Base-by-base conservation (phyloP, 2,888 invertebrate genomes). In the Andrena bucephala region DNA sequence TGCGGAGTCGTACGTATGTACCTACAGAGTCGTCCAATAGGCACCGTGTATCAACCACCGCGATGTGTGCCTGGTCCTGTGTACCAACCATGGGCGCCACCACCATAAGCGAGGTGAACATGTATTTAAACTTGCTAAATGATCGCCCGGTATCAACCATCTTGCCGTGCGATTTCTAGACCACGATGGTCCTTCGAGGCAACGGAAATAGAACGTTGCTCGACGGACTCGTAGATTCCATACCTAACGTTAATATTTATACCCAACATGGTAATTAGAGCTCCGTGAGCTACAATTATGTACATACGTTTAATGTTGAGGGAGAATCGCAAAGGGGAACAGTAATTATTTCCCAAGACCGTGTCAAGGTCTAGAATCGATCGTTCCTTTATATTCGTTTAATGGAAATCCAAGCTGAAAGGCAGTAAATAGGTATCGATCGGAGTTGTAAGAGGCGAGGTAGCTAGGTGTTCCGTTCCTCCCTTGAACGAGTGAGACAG, bases 21-120 rank as follows among this genome's bases (percentile, higher is more conserved):
- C 83, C 84, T 78, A 88, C 73, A 87, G 85, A 83, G 81, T 78
- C 78, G 85, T 24, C 81, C 83, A 83, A 88, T 86, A 85, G 85
- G 83, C 84, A 84, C 66, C 79, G 84, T 79, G 83, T 84, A 83
- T 79, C 79, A 84, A 79, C 76, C 79, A 83, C 79, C 79, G 63
- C 68, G 75, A 54, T 83, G 70, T 76, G 59, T 54, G 70, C 74
- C 24, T 36, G 83, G 77, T 73, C 69, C 66, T 66, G 74, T 74
- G 60, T 65, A 83, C 57, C 70, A 60, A 20, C 83, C 84, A 84
- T 84, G 84, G 84, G 84, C 84, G 84, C 83, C 83, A 83, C 83
- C 83, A 83, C 72, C 67, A 75, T 84, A 31, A 24, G 36, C 57
- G 10, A 79, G 54, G 42, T 27, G 13, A 69, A 65, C 50, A 29